Percentiles rank a stretch among this genome's conserved stretches.
These are phyloP conservation scores for Podarcis muralis DNA, from an alignment of 2,113 vertebrate genomes.

Conservation along the genomic window DNA sequence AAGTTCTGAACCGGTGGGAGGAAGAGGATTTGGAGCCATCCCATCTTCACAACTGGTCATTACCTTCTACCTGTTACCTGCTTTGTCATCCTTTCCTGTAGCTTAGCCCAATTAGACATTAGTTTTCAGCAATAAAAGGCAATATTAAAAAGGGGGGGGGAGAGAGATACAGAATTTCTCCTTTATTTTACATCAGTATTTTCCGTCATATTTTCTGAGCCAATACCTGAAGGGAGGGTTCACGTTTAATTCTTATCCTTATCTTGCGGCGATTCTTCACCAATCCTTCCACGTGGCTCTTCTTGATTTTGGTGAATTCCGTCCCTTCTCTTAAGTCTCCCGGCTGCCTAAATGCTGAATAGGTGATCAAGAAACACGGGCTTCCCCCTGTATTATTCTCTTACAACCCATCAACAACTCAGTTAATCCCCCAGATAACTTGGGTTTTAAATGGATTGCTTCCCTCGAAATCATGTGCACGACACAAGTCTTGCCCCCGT, in stretches of 20 bases:
- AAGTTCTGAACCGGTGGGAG: conserved; percentile 55
- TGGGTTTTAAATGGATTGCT: neutral
- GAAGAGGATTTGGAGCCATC: neutral
- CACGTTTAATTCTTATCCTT: neutral
- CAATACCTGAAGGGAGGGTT: conserved; percentile 19
- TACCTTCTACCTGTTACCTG: neutral
- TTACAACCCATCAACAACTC: conserved; percentile 6
- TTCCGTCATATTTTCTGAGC: neutral
- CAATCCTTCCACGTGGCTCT: neutral
- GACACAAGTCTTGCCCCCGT: neutral
- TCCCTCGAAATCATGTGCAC: neutral
- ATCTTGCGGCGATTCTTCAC: accelerated
- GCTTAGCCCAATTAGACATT: neutral
- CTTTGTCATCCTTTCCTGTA: neutral
- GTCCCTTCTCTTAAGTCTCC: neutral
- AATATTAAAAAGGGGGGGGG: neutral
- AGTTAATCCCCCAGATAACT: conserved; percentile 16
- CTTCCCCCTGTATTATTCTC: neutral
- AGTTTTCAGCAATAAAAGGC: neutral
- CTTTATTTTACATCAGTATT: neutral
- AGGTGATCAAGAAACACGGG: neutral
- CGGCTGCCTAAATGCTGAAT: neutral
- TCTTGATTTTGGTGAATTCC: neutral
- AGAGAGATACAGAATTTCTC: neutral
- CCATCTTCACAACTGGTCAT: neutral